Base-by-base conservation (phyloP, 2,888 invertebrate genomes). In the Drosophila rubida region DNA sequence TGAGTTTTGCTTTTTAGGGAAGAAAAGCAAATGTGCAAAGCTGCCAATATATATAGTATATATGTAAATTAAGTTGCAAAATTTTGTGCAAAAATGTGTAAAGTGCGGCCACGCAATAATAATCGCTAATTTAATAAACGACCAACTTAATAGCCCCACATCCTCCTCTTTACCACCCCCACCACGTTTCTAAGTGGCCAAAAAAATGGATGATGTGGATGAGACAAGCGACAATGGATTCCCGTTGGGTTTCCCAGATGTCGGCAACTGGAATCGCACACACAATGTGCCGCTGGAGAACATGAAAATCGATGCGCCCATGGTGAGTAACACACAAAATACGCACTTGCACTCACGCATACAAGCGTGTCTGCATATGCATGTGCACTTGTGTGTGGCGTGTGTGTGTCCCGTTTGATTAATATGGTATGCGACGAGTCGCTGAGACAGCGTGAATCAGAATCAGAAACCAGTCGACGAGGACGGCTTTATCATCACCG, bases 281-380 rank as follows among this genome's bases (percentile, higher is more conserved):
- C 93, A 94, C 62, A 92, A 93, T 90, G 93, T 94, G 80, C 92
- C 93, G 71, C 91, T 94, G 77, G 94, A 96, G 78, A 95, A 96
- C 87, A 93, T 96, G 78, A 94, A 94, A 91, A 94, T 95, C 94
- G 96, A 97, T 92, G 95, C 95, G 83, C 96, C 96, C 90, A 94
- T 95, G 91, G 94, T 94, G 83, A 80, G 78, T 14, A 35, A 19
- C 19, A 2, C 19, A 19, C 3, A 3, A 19, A 19, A 19, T n/a
- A 46, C 30, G 22, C 14, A 30, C 14, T 48, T 48, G 48, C 9
- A 22, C 22, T 11, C 7, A 19, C 8, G 14, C 19, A 37, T 9
- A 6, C n/a, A 37, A 23, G 27, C 14, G 22, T 16, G 27, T 9
- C 4, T 44, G 22, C 8, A n/a, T 50, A 2, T 27, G 19, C 27